phyloP scores from a whole-genome alignment of 1,140 invertebrate species.

The Temnothorax curvispinosus region DNA sequence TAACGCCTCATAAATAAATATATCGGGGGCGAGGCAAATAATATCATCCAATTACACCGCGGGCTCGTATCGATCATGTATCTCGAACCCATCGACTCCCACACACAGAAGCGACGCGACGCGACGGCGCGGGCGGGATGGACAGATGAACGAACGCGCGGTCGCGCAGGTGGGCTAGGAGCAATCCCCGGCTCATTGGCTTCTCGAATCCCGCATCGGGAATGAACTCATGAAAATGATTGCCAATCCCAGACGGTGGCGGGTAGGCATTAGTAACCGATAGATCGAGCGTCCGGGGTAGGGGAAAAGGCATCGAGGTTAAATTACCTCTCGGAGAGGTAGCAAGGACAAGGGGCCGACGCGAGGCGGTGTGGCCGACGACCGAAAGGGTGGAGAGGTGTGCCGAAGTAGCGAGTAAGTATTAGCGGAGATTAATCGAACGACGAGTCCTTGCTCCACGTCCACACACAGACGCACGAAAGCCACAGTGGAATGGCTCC shows the following conservation, averaged over 20 bases:
- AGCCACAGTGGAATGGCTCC: slow-evolving; percentile 52
- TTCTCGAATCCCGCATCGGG: slow-evolving; percentile 53
- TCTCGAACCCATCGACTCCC: slow-evolving; percentile 45
- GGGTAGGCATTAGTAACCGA: slow-evolving; percentile 75
- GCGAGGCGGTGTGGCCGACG: slow-evolving; percentile 62
- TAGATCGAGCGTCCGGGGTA: slow-evolving; percentile 67
- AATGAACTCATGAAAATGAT: slow-evolving; percentile 77
- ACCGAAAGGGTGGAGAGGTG: slow-evolving; percentile 64
- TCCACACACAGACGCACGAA: slow-evolving; percentile 63
- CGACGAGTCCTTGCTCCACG: slow-evolving; percentile 63
- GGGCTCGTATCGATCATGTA: slow-evolving; percentile 43
- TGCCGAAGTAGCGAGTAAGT: slow-evolving; percentile 76
- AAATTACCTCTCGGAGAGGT: slow-evolving; percentile 74
- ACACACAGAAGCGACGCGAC: slow-evolving; percentile 5
- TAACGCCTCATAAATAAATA: slow-evolving; percentile 45
- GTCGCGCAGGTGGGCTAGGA: slow-evolving; percentile 54
- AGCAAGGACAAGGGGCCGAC: slow-evolving; percentile 66
- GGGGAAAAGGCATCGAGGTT: slow-evolving; percentile 66
- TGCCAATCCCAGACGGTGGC: slow-evolving; percentile 69
- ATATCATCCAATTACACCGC: slow-evolving; percentile 56
- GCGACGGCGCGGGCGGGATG: neutral
- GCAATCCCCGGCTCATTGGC: slow-evolving; percentile 57
- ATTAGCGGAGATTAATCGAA: slow-evolving; percentile 81
- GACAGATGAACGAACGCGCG: neutral
- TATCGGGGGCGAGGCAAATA: slow-evolving; percentile 46